Evolutionary conservation across 1,140 invertebrate species (phyloP), one percentile per base, ranked within the genome.

Genomic region (Muscidifurax raptorellus): DNA sequence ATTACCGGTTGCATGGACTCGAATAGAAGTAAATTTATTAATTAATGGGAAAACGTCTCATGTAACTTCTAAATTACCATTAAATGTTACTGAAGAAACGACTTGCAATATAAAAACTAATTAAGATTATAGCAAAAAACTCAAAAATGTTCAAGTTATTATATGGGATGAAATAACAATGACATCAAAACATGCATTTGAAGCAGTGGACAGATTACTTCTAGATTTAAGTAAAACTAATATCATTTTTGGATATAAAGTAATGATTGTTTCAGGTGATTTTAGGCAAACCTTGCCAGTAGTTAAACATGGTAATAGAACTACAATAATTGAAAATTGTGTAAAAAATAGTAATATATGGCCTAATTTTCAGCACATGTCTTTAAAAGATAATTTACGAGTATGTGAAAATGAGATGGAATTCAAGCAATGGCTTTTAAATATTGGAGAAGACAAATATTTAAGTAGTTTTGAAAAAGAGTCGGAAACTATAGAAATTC

Each of bases 311-410:
- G 66, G 69, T 18, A 82, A 27, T 30, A 44, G 80, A 59, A 59
- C 9, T n/a, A n/a, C 44, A 71, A 59, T 52, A 74, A 40, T 74
- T n/a, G 25, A 52, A 52, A 47, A 74, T 72, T 82, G 6, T 59
- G 36, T 82, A 6, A 82, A 82, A 59, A 74, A 52, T 22, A 82
- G 69, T 59, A 5, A 67, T 22, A 59, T 75, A 66, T 82, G 52
- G 72, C 1, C 2, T n/a, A 64, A 75, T 12, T 82, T 82, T 40
- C 13, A 7, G n/a, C 22, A 22, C 2, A 36, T 64, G 5, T 12
- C 25, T 22, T 47, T 82, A 18, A 59, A 6, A n/a, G 52, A 75
- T 40, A 82, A 82, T 64, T n/a, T 36, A 25, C 1, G 72, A 59
- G 22, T 66, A 10, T 13, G 32, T 12, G 28, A 66, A 28, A 80